A percentile compares a stretch with the other conserved stretches of the same genome.
Evolutionary conservation across 2,797 vertebrate genomes (phyloP).

Genomic region (Alectoris magna): DNA sequence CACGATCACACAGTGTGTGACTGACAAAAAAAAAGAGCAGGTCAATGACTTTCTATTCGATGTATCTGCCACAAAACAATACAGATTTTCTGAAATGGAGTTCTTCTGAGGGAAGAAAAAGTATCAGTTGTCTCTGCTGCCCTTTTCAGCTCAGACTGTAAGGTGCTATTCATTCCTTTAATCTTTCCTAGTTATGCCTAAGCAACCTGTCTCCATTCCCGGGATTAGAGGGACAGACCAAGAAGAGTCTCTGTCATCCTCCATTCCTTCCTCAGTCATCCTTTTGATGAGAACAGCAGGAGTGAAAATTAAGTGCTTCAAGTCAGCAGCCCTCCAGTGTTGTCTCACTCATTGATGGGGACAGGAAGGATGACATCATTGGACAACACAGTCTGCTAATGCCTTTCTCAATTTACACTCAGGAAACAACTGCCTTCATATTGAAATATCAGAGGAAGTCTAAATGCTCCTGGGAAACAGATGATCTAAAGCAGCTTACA

Average conservation of each 20-base stretch:
- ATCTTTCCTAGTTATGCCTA: not conserved
- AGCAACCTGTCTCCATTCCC: not conserved
- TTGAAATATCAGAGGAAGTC: slow-evolving; percentile 64
- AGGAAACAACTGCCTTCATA: slow-evolving; percentile 63
- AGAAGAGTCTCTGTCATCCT: not conserved
- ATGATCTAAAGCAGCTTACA: slow-evolving; percentile 46
- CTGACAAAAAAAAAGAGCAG: not conserved
- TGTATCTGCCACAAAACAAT: not conserved
- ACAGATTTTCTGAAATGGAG: not conserved
- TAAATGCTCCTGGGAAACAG: slow-evolving; percentile 29
- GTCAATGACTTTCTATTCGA: not conserved
- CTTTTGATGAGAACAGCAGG: not conserved
- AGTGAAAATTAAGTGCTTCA: not conserved
- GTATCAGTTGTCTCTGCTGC: not conserved
- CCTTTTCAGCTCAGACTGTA: not conserved
- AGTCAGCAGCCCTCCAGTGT: not conserved
- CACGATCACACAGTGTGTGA: not conserved
- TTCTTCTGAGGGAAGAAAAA: not conserved
- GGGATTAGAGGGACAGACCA: not conserved
- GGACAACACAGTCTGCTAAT: not conserved
- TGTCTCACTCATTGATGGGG: not conserved
- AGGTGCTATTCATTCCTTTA: not conserved
- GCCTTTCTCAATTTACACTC: slow-evolving; percentile 56
- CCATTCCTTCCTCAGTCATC: not conserved
- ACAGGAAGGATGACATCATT: slow-evolving; percentile 52